Evolutionary conservation across 92 coral and sea anemone genomes (phyloP).

Genomic region (Ricordea florida): DNA sequence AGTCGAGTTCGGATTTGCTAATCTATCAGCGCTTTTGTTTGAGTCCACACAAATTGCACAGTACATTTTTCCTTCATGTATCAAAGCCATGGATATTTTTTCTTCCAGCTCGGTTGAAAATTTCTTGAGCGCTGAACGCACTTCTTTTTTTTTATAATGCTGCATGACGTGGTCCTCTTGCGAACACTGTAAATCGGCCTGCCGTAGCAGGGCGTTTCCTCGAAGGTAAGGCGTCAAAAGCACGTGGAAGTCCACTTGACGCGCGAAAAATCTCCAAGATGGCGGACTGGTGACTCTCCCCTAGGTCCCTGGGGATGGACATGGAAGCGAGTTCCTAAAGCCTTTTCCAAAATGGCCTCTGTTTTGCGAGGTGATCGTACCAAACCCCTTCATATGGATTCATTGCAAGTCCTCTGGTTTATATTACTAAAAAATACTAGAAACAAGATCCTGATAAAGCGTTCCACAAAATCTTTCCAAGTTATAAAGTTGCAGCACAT

Average conservation of each 20-base stretch:
- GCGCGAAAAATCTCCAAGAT: conserved; percentile 10
- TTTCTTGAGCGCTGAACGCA: conserved; percentile 4
- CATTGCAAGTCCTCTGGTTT: conserved; percentile 25
- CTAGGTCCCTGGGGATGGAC: conserved; percentile 5
- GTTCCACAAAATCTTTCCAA: conserved; percentile 1
- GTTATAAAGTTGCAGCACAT: neutral
- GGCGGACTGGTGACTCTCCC: neutral
- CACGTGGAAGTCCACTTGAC: neutral
- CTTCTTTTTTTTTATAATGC: conserved; percentile 14
- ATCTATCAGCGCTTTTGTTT: conserved; percentile 22
- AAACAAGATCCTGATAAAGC: conserved; percentile 1
- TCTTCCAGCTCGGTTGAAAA: conserved; percentile 32
- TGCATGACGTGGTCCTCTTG: conserved; percentile 4
- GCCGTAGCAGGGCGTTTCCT: conserved; percentile 17
- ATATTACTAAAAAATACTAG: neutral
- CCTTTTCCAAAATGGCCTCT: conserved; percentile 36
- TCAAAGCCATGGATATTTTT: conserved; percentile 22
- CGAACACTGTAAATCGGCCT: conserved; percentile 6
- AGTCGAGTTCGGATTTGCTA: conserved; percentile 38
- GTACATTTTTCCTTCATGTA: conserved; percentile 39
- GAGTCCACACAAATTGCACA: conserved; percentile 44
- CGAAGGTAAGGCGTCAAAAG: conserved; percentile 20
- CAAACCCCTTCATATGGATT: neutral
- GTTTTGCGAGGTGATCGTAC: neutral
- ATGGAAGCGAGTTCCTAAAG: conserved; percentile 2